Evolutionary conservation across 1,140 invertebrate genomes (phyloP).

Genomic region (Sesamia nonagrioides): DNA sequence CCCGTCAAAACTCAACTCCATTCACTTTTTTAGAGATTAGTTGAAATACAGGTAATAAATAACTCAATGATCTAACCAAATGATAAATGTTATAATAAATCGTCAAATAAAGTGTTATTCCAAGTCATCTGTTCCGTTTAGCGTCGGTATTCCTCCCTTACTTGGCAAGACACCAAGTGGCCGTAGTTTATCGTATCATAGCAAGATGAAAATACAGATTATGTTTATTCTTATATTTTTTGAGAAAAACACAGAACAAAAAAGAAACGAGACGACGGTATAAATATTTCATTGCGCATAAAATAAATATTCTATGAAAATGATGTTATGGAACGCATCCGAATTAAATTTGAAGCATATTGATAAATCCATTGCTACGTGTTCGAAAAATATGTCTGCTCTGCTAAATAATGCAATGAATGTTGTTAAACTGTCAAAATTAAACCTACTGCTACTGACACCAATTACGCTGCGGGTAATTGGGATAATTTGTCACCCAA

Average conservation of each 20-base stretch:
- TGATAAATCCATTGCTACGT: too few species aligned
- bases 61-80: too few species aligned
- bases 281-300: constrained; percentile 10
- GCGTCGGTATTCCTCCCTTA: neutral
- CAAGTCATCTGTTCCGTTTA: neutral
- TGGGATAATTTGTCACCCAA: too few species aligned
- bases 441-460: too few species aligned
- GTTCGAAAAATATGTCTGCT: too few species aligned
- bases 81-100: too few species aligned
- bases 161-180: neutral
- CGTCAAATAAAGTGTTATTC: neutral
- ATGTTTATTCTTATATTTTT: neutral
- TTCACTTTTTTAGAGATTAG: too few species aligned
- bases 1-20: too few species aligned
- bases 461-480: too few species aligned
- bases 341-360: neutral
- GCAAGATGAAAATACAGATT: neutral
- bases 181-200: neutral
- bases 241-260: neutral
- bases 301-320: neutral
- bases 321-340: neutral
- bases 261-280: neutral
- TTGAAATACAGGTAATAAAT: too few species aligned
- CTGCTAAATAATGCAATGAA: too few species aligned
- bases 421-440: too few species aligned